Conservation (phyloP, 2,113 vertebrate genomes). For the Gymnobelideus leadbeateri region DNA sequence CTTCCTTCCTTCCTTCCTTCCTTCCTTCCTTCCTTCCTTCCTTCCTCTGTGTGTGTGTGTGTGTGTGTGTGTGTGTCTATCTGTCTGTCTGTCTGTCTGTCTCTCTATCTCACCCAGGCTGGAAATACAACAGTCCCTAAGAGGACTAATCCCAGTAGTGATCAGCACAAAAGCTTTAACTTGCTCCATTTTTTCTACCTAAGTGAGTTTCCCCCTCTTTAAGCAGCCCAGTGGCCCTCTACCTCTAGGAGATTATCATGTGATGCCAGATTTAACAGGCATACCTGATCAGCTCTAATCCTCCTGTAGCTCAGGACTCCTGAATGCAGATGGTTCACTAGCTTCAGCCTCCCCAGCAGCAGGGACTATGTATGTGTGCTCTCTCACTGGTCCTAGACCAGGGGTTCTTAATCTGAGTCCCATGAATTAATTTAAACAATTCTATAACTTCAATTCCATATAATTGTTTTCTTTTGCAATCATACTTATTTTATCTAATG, state of each 20-base stretch:
- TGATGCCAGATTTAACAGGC: neutral
- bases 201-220: neutral
- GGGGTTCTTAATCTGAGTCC: neutral
- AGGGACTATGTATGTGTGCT: neutral
- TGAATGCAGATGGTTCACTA: neutral
- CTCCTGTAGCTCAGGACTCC: neutral
- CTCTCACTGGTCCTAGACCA: neutral
- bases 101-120: neutral
- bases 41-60: too few species aligned
- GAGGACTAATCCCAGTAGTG: neutral
- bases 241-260: neutral
- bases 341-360: neutral
- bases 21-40: too few species aligned
- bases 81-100: too few species aligned
- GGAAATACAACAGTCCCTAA: neutral
- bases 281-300: neutral
- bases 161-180: neutral
- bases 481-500: neutral
- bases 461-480: neutral
- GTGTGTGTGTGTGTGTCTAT: too few species aligned
- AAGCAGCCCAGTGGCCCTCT: neutral
- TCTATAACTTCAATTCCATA: neutral
- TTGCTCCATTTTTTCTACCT: neutral
- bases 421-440: neutral
- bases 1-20: too few species aligned